Evolutionary conservation across 2,888 invertebrate genomes (phyloP), one percentile per base, ranked within the genome.

Genomic region (Drosophila greeni): DNA sequence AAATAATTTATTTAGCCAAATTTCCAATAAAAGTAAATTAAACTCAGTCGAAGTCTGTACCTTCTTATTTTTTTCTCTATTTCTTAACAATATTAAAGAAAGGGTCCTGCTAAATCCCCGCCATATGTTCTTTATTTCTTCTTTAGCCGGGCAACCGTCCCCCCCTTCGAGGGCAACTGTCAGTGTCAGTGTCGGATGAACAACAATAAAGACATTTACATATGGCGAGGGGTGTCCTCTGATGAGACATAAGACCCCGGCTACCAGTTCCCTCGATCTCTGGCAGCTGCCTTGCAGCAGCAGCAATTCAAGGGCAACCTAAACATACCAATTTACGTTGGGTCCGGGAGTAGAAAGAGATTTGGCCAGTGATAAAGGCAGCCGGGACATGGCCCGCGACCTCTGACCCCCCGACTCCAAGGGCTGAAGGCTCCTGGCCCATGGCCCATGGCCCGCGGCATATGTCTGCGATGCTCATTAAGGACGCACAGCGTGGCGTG

Each of bases 381-480:
- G 59, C 45, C 67, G 65, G 70, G 72, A 76, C 74, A 72, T 66
- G 79, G 74, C 40, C 42, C 58, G 58, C 59, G 58, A 59, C 59
- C 59, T 60, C 45, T 58, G 37, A 29, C 58, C 45, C 14, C 37
- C 18, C 23, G 59, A 16, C 24, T 39, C 57, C 26, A 62, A 75
- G 61, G 70, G 69, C 61, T 34, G 20, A 36, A 43, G 68, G 60
- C 60, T 47, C 18, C 39, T 52, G 54, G 45, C 29, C 45, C 29
- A 55, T 72, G 77, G 78, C 78, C 26, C 34, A 16, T 45, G 65
- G 40, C 78, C 83, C 75, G 56, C 72, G 77, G 78, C 78, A 82
- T 78, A 82, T 78, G 78, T 78, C 78, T 78, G 83, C 72, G 75
- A 76, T 73, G 76, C 84, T 81, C 81, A 84, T 81, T 81, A 81